Evolutionary conservation across 1,140 invertebrate genomes (phyloP), one percentile per base, ranked within the genome.

Genomic region (Drosophila takahashii): DNA sequence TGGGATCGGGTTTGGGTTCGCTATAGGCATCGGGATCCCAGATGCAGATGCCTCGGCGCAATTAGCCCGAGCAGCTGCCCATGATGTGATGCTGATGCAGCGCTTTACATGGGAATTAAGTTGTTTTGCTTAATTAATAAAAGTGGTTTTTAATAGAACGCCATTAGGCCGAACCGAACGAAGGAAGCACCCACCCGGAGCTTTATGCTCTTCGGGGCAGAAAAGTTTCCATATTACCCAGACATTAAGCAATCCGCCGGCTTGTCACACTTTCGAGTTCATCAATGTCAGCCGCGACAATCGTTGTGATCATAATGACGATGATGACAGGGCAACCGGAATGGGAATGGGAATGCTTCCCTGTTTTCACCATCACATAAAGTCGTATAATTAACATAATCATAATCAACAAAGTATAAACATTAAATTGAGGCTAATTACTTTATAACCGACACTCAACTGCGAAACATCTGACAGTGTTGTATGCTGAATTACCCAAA

Each of bases 391-490:
- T 89, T 89, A 89, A 89, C 84, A 89, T 89, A 89, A 89, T 89
- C 85, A 89, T 89, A 89, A 89, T 89, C 85, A 89, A 90, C 85
- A 81, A 81, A 89, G 86, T 90, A 89, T 90, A 85, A 89, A 90
- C 85, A 79, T 81, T 85, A 89, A 89, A 89, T 89, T 89, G 80
- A 81, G 85, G 85, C 85, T 89, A 89, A 89, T 89, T 89, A 89
- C 85, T 89, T 89, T 90, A 89, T 90, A 89, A 89, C 84, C 79
- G 84, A 84, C 84, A 89, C 85, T 90, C 85, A 89, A 83, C 83
- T 79, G 76, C 79, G 85, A 84, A 87, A 80, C 79, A 83, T 75
- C 74, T 59, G 67, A 79, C 75, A 59, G 64, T 76, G 52, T 76
- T 54, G 73, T 67, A 56, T 45, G 62, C 54, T 39, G 70, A 80